Base-by-base conservation (phyloP, 2,113 vertebrate species). In the Hippocampus mohnikei region DNA sequence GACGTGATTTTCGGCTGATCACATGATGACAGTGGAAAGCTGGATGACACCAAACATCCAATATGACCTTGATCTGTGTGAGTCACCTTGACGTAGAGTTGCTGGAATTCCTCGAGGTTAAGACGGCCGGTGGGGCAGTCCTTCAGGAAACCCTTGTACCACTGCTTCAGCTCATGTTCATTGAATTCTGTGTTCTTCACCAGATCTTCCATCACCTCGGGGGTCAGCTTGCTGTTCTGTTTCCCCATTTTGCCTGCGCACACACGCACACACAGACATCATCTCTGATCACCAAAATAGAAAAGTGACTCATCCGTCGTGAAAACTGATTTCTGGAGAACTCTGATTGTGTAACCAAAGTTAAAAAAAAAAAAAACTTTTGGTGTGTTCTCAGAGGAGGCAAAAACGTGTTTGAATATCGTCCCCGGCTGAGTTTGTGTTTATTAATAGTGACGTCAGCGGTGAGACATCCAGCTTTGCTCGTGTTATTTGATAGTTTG, bases 161-260 rank as follows among this genome's bases (percentile, higher is more conserved):
- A 96, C 89, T 97, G 96, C 91, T 97, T 97, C 78, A 97, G 94
- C 84, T 97, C 95, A 0, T 96, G 95, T 77, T 97, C 95, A 1
- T 96, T 97, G 89, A 96, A 96, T 88, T 97, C 95, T 15, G 96
- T 97, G 76, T 74, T 91, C 86, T 88, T 98, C 91, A 98, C 96
- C 90, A 98, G 93, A 85, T 98, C 95, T 79, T 96, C 95, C 96
- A 98, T 97, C 84, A 97, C 95, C 88, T 98, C 96, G n/a, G 96
- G 96, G 84, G 96, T 95, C 90, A 98, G 94, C 84, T 98, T 98
- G 93, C 96, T 98, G 81, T 97, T 98, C 84, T 98, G 96, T 87
- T 98, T 91, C 84, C 89, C 90, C 89, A 91, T 90, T 81, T 80
- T 87, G 83, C 81, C 90, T 91, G 71, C 27, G 44, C 21, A 25